Evolutionary conservation across 2,797 vertebrate genomes (phyloP), one percentile per base, ranked within the genome.

Genomic region (Kryptopterus vitreolus): DNA sequence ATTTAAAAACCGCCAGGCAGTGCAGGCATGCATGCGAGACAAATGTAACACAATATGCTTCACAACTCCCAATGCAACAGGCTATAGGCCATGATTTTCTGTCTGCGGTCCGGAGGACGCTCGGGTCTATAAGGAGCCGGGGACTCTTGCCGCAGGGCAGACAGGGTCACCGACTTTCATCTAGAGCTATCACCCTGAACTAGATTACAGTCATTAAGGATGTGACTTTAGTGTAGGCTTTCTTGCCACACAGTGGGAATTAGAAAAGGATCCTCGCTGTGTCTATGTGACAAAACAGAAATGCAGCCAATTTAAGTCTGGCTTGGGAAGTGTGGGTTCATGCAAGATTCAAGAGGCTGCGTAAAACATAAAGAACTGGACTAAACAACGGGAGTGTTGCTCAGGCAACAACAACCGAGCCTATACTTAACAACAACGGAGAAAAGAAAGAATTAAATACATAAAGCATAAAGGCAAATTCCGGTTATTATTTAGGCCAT

Each of bases 91-190:
- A n/a, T n/a, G n/a, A 57, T 58, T 57, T 61, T 76, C 16, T 16
- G 65, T 82, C 57, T 43, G 53, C 52, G 80, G 31, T 31, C 69
- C 58, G 73, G 10, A 29, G 72, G 53, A 70, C 38, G 46, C 38
- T 38, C 18, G 26, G 24, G 73, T 61, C 46, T 48, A 33, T 72
- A 76, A 85, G 77, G 57, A 66, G 46, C 12, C 33, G 29, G n/a
- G n/a, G 48, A 62, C 72, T 53, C 63, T 63, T 72, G 59, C 26
- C n/a, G 33, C 26, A 57, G 43, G 75, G 68, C 29, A 38, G 72
- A 68, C 57, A 43, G 55, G 66, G 77, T 73, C 59, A 81, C 50
- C 70, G 38, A 73, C 73, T 79, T 79, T 78, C 65, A 80, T 76
- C 53, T 33, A 6, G 33, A 72, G 69, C 59, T 66, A 68, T 72